phyloP scores from a whole-genome alignment of 2,797 vertebrate genomes.

The Mus spretus region DNA sequence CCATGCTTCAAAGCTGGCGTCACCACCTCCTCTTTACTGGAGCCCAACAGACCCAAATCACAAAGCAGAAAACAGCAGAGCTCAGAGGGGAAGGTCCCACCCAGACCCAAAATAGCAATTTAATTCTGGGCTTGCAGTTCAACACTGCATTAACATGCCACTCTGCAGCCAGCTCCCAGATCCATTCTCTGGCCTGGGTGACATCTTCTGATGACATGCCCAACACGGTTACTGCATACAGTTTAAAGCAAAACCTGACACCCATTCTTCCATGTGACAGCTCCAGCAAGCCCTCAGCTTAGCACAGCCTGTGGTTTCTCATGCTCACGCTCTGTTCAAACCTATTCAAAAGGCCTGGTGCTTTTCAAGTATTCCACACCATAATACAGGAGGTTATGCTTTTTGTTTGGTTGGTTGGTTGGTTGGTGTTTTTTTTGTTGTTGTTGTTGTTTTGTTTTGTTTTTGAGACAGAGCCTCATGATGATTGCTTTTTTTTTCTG shows the following conservation, averaged over 20 bases:
- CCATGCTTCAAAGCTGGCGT: constrained; percentile 72
- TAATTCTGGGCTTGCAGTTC: constrained; percentile 75
- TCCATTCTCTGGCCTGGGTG: constrained; percentile 45
- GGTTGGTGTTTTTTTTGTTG: not conserved
- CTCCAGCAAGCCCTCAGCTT: not conserved
- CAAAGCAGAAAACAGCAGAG: constrained; percentile 64
- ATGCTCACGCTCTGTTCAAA: constrained; percentile 38
- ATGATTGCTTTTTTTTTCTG: not conserved
- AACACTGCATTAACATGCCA: constrained; percentile 35
- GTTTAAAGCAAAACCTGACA: constrained; percentile 60
- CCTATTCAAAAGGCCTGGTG: constrained; percentile 58
- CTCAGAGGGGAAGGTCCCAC: constrained; percentile 69
- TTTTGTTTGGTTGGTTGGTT: not conserved
- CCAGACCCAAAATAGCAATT: constrained; percentile 76
- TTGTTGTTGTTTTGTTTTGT: not conserved
- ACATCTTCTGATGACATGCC: constrained; percentile 57
- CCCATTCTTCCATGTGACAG: not conserved
- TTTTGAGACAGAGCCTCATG: not conserved
- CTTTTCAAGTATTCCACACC: constrained; percentile 22
- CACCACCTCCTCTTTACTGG: constrained; percentile 72
- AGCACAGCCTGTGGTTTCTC: constrained; percentile 66
- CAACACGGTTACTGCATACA: constrained; percentile 49
- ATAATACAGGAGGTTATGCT: not conserved
- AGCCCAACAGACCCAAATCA: constrained; percentile 74
- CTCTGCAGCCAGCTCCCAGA: constrained; percentile 32